phyloP scores from a whole-genome alignment of 2,113 vertebrate species.

The Porphyrio hochstetteri region DNA sequence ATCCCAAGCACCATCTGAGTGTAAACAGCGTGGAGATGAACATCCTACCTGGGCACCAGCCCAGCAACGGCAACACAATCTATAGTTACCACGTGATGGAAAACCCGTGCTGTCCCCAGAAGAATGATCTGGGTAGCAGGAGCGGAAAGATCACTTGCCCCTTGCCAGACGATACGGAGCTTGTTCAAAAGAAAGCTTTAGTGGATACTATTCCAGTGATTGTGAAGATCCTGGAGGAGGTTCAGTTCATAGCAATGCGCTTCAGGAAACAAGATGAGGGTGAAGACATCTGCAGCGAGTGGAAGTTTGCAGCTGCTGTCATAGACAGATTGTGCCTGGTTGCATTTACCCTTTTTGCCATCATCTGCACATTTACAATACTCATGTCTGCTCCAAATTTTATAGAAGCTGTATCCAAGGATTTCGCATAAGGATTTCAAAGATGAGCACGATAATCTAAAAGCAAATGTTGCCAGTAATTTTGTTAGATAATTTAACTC shows the following conservation, averaged over 20 bases:
- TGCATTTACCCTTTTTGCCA: constrained; percentile 89
- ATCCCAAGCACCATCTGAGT: constrained; percentile 74
- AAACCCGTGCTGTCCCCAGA: constrained; percentile 75
- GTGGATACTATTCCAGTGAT: constrained; percentile 79
- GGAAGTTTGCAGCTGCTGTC: constrained; percentile 91
- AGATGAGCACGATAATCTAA: not conserved
- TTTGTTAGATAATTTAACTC: not conserved
- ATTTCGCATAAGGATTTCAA: constrained; percentile 80
- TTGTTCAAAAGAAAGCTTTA: constrained; percentile 65
- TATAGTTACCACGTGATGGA: constrained; percentile 81
- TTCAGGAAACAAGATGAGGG: constrained; percentile 86
- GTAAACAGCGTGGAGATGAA: constrained; percentile 82
- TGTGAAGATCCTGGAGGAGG: constrained; percentile 84
- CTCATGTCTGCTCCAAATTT: constrained; percentile 92
- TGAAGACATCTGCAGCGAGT: constrained; percentile 87
- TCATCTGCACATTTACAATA: constrained; percentile 90
- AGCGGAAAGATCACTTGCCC: constrained; percentile 51
- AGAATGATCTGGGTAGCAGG: constrained; percentile 73
- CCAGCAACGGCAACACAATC: constrained; percentile 80
- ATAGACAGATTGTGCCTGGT: constrained; percentile 90
- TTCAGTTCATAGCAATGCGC: constrained; percentile 84
- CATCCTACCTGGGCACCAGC: constrained; percentile 73
- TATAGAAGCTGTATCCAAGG: constrained; percentile 89
- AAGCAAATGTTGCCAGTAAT: not conserved
- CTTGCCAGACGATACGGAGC: constrained; percentile 68